These are phyloP conservation scores for Rhopalosiphum nymphaeae DNA, from an alignment of 2,888 invertebrate species.

Conservation along the genomic window DNA sequence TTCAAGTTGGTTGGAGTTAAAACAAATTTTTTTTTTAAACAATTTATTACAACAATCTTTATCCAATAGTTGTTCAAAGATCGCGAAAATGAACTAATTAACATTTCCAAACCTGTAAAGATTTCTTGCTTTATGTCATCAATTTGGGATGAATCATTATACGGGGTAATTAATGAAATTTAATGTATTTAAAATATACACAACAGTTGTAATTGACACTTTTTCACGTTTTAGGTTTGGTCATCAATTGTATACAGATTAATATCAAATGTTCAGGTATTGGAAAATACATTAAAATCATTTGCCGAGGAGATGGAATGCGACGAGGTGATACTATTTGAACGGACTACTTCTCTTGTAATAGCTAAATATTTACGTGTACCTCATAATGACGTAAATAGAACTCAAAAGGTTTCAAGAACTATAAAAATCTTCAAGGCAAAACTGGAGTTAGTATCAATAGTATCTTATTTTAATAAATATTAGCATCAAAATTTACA, in stretches of 20 bases:
- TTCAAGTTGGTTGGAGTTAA: neutral
- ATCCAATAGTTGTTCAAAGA: neutral
- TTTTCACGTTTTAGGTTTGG: neutral
- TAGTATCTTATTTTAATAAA: neutral
- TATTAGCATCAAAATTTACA: neutral
- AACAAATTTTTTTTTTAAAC: neutral
- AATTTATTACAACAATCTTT: neutral
- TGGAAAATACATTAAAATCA: neutral
- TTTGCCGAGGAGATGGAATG: neutral
- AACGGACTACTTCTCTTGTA: neutral
- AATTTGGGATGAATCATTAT: neutral
- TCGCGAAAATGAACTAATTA: conserved; percentile 1
- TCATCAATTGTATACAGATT: neutral
- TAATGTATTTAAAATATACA: neutral
- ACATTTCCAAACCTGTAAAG: neutral
- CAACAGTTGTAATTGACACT: neutral
- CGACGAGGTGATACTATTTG: neutral
- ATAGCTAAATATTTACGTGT: neutral
- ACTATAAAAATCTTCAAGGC: neutral
- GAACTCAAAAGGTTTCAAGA: neutral
- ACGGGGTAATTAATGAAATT: neutral
- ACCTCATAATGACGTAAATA: neutral
- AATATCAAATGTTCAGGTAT: neutral
- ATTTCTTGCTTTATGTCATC: neutral
- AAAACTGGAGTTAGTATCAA: neutral